A percentile compares a stretch with the other conserved stretches of the same genome.
Evolutionary conservation across 2,888 invertebrate species (phyloP).

Genomic region (Aproaerema taeniolella): DNA sequence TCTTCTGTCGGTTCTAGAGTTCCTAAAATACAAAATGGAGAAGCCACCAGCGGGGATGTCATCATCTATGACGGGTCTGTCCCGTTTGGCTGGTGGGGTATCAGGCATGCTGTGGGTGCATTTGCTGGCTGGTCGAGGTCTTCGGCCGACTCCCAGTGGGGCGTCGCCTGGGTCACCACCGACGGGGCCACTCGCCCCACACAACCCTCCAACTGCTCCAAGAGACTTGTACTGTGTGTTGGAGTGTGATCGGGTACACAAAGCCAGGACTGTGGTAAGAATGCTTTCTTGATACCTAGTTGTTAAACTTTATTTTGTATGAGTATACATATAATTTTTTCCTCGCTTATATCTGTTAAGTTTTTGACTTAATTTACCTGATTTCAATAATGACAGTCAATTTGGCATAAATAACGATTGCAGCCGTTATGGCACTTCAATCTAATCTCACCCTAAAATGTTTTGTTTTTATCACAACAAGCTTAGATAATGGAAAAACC

Average conservation of each 20-base stretch:
- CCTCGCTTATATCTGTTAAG: background rate
- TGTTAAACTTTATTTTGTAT: slow-evolving; percentile 1
- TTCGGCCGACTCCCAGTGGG: slow-evolving; percentile 81
- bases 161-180: slow-evolving; percentile 85
- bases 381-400: background rate
- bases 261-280: slow-evolving; percentile 93
- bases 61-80: slow-evolving; percentile 74
- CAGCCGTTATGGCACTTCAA: too few relatives aligned
- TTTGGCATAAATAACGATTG: too few relatives aligned
- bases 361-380: background rate
- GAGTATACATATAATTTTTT: background rate
- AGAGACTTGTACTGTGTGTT: slow-evolving; percentile 98
- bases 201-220: slow-evolving; percentile 63
- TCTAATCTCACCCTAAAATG: too few relatives aligned
- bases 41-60: slow-evolving; percentile 80
- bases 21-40: slow-evolving; percentile 93
- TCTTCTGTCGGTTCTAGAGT: slow-evolving; percentile 79
- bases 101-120: slow-evolving; percentile 95
- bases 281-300: too few relatives aligned
- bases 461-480: too few relatives aligned
- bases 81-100: slow-evolving; percentile 74
- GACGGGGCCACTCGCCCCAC: slow-evolving; percentile 75
- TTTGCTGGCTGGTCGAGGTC: slow-evolving; percentile 90
- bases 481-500: too few relatives aligned
- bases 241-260: slow-evolving; percentile 97